Evolutionary conservation across 2,113 vertebrate genomes (phyloP).

Genomic region (Epinephelus cyanopodus): DNA sequence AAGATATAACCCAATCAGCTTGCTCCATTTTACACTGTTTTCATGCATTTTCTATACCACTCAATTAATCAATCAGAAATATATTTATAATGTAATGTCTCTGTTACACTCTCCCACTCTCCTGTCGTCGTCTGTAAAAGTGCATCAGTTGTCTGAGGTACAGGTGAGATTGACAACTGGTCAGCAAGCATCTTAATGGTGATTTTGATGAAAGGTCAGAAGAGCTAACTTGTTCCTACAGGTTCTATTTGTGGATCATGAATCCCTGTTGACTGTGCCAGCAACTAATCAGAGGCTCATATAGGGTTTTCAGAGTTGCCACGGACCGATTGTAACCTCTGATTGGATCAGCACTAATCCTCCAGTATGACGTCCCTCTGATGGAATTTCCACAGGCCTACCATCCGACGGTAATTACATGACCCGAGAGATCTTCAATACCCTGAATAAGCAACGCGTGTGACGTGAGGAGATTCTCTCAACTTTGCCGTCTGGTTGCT

Average conservation of each 20-base stretch:
- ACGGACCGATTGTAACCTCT: slow-evolving; percentile 46
- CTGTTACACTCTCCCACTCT: background rate
- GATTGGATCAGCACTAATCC: slow-evolving; percentile 71
- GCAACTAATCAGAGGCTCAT: slow-evolving; percentile 70
- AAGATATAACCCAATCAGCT: background rate
- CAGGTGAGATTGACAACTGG: slow-evolving; percentile 44
- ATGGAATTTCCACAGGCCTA: slow-evolving; percentile 66
- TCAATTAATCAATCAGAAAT: background rate
- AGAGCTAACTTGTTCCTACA: slow-evolving; percentile 58
- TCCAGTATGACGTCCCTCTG: slow-evolving; percentile 50
- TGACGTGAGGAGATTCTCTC: slow-evolving; percentile 30
- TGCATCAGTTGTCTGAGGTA: background rate
- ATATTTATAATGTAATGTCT: too few species aligned
- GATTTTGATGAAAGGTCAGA: slow-evolving; percentile 61
- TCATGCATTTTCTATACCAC: background rate
- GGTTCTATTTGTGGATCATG: slow-evolving; percentile 69
- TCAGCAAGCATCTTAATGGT: slow-evolving; percentile 32
- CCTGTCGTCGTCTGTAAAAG: background rate
- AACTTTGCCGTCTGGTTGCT: slow-evolving; percentile 33
- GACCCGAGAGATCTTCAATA: slow-evolving; percentile 56
- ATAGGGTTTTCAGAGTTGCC: slow-evolving; percentile 56
- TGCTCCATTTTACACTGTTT: background rate
- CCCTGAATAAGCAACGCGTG: slow-evolving; percentile 39
- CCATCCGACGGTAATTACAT: slow-evolving; percentile 56
- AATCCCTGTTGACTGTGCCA: slow-evolving; percentile 64